Percentiles rank a stretch among this genome's conserved stretches.
Conservation (phyloP, 2,888 invertebrate genomes). For the Archaeoteleia sp. region DNA sequence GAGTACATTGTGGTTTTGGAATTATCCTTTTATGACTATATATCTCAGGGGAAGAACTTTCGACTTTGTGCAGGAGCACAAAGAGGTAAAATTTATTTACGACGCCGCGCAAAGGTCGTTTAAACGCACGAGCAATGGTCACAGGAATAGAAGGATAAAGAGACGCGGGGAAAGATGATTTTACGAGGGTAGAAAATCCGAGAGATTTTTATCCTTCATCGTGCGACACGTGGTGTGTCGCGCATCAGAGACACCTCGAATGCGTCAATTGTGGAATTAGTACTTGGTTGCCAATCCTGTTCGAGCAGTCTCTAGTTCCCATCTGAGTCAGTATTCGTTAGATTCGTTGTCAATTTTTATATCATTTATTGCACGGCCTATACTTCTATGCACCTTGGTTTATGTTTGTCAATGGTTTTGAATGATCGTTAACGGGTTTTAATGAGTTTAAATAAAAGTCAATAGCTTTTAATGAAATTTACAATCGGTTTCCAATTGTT, state of each 20-base stretch:
- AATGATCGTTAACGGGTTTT: too few species aligned
- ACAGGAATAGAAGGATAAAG: constrained; percentile 32
- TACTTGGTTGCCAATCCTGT: constrained; percentile 12
- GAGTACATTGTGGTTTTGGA: too few species aligned
- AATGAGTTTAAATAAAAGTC: too few species aligned
- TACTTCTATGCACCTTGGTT: too few species aligned
- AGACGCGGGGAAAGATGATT: constrained; percentile 23
- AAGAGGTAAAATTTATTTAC: constrained; percentile 40
- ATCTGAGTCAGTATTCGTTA: background rate
- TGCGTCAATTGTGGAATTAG: constrained; percentile 31
- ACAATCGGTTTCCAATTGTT: too few species aligned
- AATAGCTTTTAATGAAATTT: too few species aligned
- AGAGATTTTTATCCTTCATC: constrained; percentile 41
- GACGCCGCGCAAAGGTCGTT: constrained; percentile 35
- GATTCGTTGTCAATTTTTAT: background rate
- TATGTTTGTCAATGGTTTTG: too few species aligned
- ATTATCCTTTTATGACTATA: constrained; percentile 15
- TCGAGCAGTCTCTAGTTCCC: background rate
- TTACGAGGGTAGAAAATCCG: constrained; percentile 42
- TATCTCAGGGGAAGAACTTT: constrained; percentile 5
- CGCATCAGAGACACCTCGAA: constrained; percentile 13
- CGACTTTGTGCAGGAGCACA: constrained; percentile 19
- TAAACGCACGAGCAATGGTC: constrained; percentile 32
- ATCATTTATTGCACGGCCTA: too few species aligned
- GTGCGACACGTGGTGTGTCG: constrained; percentile 30